Conservation (phyloP, 2,113 vertebrate genomes). For the Periophthalmodon schlosseri region DNA sequence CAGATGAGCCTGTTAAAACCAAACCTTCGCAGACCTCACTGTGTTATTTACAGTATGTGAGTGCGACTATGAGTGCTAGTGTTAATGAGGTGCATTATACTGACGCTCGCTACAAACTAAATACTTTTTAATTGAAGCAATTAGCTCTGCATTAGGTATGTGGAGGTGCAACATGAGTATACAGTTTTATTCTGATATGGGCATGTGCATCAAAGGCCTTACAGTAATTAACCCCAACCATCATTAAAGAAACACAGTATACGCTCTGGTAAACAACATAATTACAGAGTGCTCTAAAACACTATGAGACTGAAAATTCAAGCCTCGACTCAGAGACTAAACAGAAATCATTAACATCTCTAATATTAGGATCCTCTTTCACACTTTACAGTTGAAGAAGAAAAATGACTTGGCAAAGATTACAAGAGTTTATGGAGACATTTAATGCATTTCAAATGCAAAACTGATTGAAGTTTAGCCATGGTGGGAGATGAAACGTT, state of each 20-base stretch:
- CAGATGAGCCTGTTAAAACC: not conserved
- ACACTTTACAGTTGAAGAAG: constrained; percentile 58
- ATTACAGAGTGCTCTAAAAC: constrained; percentile 76
- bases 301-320: constrained; percentile 68
- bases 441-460: constrained; percentile 81
- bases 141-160: constrained; percentile 48
- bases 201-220: constrained; percentile 56
- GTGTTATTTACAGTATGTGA: constrained; percentile 15
- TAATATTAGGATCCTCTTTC: constrained; percentile 67
- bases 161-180: constrained; percentile 66
- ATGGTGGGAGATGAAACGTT: constrained; percentile 75
- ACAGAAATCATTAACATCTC: constrained; percentile 75
- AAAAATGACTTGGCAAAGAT: constrained; percentile 78
- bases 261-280: constrained; percentile 77
- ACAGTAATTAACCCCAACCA: constrained; percentile 65
- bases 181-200: constrained; percentile 38
- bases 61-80: constrained; percentile 5
- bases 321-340: constrained; percentile 56
- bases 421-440: constrained; percentile 71
- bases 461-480: constrained; percentile 81
- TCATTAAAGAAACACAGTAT: constrained; percentile 64
- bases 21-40: constrained; percentile 9
- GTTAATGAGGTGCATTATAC: constrained; percentile 30
- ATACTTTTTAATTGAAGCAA: constrained; percentile 35
- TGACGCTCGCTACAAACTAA: constrained; percentile 11